Base-by-base conservation (phyloP, 1,140 invertebrate species). In the Brachionus sp. region DNA sequence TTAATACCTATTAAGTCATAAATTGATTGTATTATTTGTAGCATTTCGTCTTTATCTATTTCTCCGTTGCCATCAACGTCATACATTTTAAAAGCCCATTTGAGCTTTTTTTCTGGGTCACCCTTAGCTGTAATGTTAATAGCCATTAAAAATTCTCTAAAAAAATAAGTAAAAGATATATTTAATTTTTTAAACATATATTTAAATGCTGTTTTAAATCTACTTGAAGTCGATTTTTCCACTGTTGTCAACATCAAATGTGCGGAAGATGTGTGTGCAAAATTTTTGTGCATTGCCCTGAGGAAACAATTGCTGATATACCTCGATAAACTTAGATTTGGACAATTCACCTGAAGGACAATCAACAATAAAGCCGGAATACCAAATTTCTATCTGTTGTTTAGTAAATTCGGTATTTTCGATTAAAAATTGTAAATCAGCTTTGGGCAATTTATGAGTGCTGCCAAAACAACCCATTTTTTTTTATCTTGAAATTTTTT, bases 51-150 rank as follows among this genome's bases (percentile, higher is more conserved):
- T 87, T 97, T 95, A 89, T 98, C 96, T 88, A 99, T 99, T 84
- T 97, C 95, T 84, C 97, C 97, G 89, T 99, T 98, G 25, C 95
- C 95, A 89, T 99, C 96, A n/a, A 98, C 97, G 88, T 99, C 97
- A 89, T 98, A 98, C 90, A 91, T 91, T 80, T 94, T 93, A 91
- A 99, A 99, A 57, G 97, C 97, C 97, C 97, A 99, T 90, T 98
- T 97, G 57, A 99, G 91, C 90, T 98, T 98, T 89, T 99, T 96
- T 88, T 98, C 95, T 13, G 96, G 95, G 85, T 96, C 97, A 70
- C 96, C 96, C 85, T 95, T 95, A 84, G 95, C 96, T 83, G 96
- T 98, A 77, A 98, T 96, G 90, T 98, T 97, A 88, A 98, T 98
- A 85, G 97, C 97, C 88, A 97, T 91, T 86, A 97, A 91, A 90